Percentiles rank a stretch among this genome's conserved stretches.
Conservation (phyloP, 1,140 invertebrate genomes). For the Bathynomus jamesi region DNA sequence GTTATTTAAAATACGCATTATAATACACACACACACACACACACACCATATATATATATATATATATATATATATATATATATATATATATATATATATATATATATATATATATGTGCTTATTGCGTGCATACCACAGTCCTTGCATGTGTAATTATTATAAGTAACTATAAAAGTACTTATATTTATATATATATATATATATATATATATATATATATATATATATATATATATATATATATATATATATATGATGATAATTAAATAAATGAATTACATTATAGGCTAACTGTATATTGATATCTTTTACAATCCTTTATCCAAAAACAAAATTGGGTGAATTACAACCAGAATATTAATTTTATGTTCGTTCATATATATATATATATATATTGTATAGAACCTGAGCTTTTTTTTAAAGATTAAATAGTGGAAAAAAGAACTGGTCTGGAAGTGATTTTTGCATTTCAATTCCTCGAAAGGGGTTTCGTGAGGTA, state of each 20-base stretch:
- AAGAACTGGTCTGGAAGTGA: neutral
- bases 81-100: too few relatives aligned
- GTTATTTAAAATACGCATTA: too few relatives aligned
- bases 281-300: too few relatives aligned
- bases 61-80: too few relatives aligned
- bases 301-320: too few relatives aligned
- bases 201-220: neutral
- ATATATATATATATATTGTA: constrained; percentile 1
- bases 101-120: neutral
- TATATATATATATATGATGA: neutral
- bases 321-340: too few relatives aligned
- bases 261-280: neutral
- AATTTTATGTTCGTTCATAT: neutral
- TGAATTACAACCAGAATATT: too few relatives aligned
- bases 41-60: neutral
- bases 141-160: too few relatives aligned
- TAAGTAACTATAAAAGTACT: neutral
- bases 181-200: neutral
- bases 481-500: neutral
- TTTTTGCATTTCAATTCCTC: neutral
- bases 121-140: too few relatives aligned
- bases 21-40: neutral
- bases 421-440: too few relatives aligned
- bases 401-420: too few relatives aligned
- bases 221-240: neutral